phyloP scores from a whole-genome alignment of 2,113 vertebrate genomes.

The Cyphomyrus plagiostoma region DNA sequence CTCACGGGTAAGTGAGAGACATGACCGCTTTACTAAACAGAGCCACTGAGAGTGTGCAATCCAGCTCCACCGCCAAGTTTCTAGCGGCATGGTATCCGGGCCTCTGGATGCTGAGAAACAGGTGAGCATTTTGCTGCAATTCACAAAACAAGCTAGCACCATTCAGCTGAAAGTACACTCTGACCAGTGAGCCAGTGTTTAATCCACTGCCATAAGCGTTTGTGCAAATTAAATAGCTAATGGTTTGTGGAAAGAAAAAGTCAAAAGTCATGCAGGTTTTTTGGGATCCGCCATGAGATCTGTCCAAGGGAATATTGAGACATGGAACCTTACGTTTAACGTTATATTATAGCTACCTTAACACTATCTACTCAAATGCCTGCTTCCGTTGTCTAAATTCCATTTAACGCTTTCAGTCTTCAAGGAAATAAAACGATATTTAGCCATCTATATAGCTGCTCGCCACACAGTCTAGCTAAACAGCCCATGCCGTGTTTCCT shows the following conservation, averaged over 20 bases:
- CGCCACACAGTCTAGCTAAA: background rate
- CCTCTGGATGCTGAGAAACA: background rate
- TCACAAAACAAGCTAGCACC: background rate
- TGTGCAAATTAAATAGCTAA: background rate
- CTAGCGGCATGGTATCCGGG: constrained; percentile 31
- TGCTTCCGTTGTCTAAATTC: background rate
- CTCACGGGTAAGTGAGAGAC: constrained; percentile 45
- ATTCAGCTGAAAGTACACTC: background rate
- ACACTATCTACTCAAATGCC: background rate
- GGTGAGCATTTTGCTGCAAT: background rate
- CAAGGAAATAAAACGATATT: background rate
- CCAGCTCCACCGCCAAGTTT: constrained; percentile 43
- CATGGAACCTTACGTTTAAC: background rate
- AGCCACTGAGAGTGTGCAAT: constrained; percentile 25
- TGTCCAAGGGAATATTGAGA: background rate
- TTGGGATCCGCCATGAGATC: background rate
- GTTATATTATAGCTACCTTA: background rate
- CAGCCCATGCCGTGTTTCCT: background rate
- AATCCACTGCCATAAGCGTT: background rate
- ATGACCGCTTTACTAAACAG: constrained; percentile 59
- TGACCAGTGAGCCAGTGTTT: background rate
- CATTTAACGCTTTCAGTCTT: background rate
- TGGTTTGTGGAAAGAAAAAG: background rate
- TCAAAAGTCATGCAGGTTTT: background rate
- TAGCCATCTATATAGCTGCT: background rate